Percentiles rank a stretch among this genome's conserved stretches.
Conservation (phyloP, 2,888 invertebrate genomes). For the Drosophila paramelanica region DNA sequence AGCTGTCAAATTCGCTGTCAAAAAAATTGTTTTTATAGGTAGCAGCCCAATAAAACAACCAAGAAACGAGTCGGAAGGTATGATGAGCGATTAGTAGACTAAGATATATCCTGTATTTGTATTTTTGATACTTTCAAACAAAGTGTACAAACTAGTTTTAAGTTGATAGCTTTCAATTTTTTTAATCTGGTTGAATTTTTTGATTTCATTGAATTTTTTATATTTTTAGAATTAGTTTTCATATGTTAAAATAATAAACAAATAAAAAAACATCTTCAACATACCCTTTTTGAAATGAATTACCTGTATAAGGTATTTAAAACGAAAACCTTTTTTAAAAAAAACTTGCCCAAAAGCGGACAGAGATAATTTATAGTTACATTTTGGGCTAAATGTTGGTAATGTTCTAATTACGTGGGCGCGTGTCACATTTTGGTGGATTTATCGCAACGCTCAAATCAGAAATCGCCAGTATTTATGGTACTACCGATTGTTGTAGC, state of each 20-base stretch:
- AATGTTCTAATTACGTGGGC: slow-evolving; percentile 81
- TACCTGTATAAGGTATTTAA: slow-evolving; percentile 2
- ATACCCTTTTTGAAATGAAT: not conserved
- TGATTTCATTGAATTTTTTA: too few species aligned
- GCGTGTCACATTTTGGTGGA: slow-evolving; percentile 67
- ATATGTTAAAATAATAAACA: not conserved
- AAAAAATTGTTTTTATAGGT: slow-evolving; percentile 15
- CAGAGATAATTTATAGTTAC: slow-evolving; percentile 50
- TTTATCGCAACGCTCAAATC: slow-evolving; percentile 63
- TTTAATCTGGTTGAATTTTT: too few species aligned
- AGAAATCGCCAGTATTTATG: slow-evolving; percentile 62
- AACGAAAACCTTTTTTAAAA: slow-evolving; percentile 39
- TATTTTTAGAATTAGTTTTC: too few species aligned
- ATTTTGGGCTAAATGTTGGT: slow-evolving; percentile 63
- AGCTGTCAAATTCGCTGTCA: slow-evolving; percentile 64
- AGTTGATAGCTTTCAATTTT: too few species aligned
- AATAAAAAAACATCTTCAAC: not conserved
- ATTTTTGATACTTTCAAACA: not conserved
- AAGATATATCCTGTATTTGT: slow-evolving; percentile 5
- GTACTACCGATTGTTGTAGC: slow-evolving; percentile 45
- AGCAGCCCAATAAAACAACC: slow-evolving; percentile 15
- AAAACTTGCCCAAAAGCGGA: slow-evolving; percentile 37
- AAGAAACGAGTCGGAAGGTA: not conserved
- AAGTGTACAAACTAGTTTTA: too few species aligned
- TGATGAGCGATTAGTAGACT: too few species aligned